Conservation (phyloP, 2,113 vertebrate genomes). For the Anolis sagrei region DNA sequence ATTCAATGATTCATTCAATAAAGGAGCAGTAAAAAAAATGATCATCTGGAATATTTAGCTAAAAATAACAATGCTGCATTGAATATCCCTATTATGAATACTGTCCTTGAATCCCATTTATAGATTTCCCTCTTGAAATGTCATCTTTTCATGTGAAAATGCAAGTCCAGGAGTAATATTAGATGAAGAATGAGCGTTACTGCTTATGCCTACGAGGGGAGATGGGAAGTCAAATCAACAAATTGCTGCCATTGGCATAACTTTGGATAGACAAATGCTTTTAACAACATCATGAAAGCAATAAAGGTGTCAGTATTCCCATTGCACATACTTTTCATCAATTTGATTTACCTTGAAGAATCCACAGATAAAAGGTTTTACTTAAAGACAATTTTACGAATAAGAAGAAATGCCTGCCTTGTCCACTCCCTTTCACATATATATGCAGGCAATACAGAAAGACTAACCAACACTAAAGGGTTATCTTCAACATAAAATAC, state of each 20-base stretch:
- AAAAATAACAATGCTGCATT: too few species aligned
- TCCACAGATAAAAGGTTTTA: conserved; percentile 51
- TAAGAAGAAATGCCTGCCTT: conserved; percentile 2
- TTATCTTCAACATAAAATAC: too few species aligned
- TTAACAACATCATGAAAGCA: conserved; percentile 49
- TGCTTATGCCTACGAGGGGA: conserved; percentile 39
- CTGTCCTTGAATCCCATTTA: background rate
- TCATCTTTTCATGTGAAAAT: conserved; percentile 60
- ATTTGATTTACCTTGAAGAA: conserved; percentile 39
- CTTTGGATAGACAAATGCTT: conserved; percentile 24
- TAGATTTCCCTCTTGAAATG: conserved; percentile 44
- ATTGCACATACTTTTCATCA: conserved; percentile 25
- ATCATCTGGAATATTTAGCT: background rate
- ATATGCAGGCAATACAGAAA: conserved; percentile 18
- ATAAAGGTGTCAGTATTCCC: background rate
- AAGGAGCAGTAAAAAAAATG: too few species aligned
- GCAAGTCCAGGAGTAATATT: conserved; percentile 54
- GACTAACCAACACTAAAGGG: conserved; percentile 54
- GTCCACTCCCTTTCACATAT: background rate
- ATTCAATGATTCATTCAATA: too few species aligned
- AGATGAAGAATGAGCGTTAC: conserved; percentile 27
- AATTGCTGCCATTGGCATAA: conserved; percentile 43
- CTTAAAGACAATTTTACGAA: conserved; percentile 44
- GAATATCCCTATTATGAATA: background rate
- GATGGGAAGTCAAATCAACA: conserved; percentile 37